Percentiles rank a stretch among this genome's conserved stretches.
Conservation (phyloP, 2,113 vertebrate species). For the Thamnophis sirtalis region DNA sequence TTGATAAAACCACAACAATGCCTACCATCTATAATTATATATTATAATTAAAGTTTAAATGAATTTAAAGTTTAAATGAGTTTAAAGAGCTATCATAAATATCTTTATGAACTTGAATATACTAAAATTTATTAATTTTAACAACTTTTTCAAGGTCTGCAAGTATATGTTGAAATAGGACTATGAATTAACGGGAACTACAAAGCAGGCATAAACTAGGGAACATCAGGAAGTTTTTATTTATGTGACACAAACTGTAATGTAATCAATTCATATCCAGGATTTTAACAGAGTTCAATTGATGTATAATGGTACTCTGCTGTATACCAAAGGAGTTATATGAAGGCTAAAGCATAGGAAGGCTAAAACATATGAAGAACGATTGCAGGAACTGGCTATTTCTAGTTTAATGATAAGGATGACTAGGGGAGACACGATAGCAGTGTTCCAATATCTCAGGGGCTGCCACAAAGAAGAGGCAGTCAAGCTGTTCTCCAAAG, state of each 20-base stretch:
- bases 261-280: not conserved
- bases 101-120: not conserved
- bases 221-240: not conserved
- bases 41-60: not conserved
- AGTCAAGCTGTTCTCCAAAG: too few species aligned
- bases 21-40: not conserved
- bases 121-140: not conserved
- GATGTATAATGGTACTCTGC: not conserved
- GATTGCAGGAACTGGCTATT: too few species aligned
- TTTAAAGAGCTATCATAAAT: not conserved
- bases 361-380: too few species aligned
- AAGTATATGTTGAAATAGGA: not conserved
- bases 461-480: too few species aligned
- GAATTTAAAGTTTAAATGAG: too few species aligned
- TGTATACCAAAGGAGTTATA: not conserved
- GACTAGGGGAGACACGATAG: too few species aligned
- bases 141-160: not conserved
- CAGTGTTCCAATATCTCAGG: too few species aligned
- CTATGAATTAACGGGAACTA: not conserved
- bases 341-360: not conserved
- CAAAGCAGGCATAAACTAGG: not conserved
- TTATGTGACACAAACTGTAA: not conserved
- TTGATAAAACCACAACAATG: not conserved
- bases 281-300: not conserved
- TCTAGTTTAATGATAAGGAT: too few species aligned